These are phyloP conservation scores for Onychomys arenicola DNA, from an alignment of 2,797 vertebrate species.

Conservation along the genomic window DNA sequence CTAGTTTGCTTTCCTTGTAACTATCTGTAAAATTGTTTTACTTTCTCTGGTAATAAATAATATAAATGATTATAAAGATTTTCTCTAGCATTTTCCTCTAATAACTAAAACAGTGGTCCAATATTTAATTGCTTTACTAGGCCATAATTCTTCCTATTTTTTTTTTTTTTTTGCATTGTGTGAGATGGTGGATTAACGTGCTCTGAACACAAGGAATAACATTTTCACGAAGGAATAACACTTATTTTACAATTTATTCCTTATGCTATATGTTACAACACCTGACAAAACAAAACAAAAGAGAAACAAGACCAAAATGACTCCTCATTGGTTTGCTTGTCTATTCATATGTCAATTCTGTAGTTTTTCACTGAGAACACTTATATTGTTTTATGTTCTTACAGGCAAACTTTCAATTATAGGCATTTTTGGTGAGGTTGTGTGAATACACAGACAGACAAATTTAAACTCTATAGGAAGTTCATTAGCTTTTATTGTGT, in stretches of 20 bases:
- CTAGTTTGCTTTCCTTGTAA: background rate
- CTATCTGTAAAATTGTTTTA: background rate
- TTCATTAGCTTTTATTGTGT: background rate
- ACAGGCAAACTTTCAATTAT: background rate
- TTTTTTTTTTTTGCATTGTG: background rate
- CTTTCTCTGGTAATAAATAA: background rate
- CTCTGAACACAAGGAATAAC: background rate
- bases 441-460: background rate
- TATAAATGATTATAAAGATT: background rate
- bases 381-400: background rate
- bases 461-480: background rate
- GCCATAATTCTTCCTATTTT: background rate
- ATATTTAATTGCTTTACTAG: background rate
- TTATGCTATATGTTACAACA: background rate
- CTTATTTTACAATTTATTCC: background rate
- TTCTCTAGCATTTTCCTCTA: background rate
- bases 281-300: background rate
- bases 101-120: background rate
- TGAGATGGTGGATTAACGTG: background rate
- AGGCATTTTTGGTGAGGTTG: background rate
- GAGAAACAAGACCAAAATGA: background rate
- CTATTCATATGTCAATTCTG: background rate
- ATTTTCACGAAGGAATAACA: background rate
- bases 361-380: background rate
- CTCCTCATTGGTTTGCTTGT: background rate